Conservation (phyloP, 1,140 invertebrate species). For the Euwallacea similis region DNA sequence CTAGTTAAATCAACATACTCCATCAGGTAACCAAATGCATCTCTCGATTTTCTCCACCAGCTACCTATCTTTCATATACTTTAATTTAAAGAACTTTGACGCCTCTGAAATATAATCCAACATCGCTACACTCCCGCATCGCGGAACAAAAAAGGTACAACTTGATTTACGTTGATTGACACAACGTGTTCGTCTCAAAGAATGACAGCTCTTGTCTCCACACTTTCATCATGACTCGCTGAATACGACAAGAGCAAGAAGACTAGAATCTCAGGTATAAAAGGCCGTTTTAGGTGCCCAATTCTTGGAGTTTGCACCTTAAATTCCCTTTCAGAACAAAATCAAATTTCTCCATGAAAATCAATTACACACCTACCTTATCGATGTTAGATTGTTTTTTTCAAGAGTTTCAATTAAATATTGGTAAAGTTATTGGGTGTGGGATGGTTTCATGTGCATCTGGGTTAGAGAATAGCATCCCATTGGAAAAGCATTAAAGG, state of each 20-base stretch:
- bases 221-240: conserved; percentile 27
- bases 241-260: conserved; percentile 16
- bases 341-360: too few relatives aligned
- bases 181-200: conserved; percentile 20
- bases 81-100: too few relatives aligned
- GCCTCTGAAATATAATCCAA: too few relatives aligned
- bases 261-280: conserved; percentile 12
- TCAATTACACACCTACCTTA: too few relatives aligned
- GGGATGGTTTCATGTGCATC: neutral
- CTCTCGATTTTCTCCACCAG: too few relatives aligned
- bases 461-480: neutral
- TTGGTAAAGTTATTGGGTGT: neutral
- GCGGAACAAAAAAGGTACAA: neutral
- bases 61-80: too few relatives aligned
- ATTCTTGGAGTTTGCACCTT: conserved; percentile 2
- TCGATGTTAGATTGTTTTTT: too few relatives aligned
- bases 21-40: too few relatives aligned
- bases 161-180: conserved; percentile 26
- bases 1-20: too few relatives aligned
- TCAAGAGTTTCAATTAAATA: too few relatives aligned
- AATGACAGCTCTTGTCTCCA: conserved; percentile 33
- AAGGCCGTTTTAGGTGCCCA: neutral
- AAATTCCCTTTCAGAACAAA: too few relatives aligned
- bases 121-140: neutral
- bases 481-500: neutral